Evolutionary conservation across 2,113 vertebrate species (phyloP), one percentile per base, ranked within the genome.

Genomic region (Tachysurus vachellii): DNA sequence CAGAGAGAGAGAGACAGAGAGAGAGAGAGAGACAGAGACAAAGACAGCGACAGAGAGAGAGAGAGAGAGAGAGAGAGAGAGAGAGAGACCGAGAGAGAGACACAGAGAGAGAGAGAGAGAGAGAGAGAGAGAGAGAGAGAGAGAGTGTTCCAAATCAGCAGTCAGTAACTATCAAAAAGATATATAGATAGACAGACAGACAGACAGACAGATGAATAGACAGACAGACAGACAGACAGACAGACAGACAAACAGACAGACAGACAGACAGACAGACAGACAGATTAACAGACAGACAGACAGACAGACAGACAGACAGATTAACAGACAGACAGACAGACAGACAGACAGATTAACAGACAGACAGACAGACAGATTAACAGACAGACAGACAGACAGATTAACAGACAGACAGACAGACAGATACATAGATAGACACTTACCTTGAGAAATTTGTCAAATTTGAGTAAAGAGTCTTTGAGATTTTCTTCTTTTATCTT

Each of bases 381-480:
- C 9, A 70, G 26, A 83, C 0, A 36, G 14, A 23, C 0, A 42
- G 54, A 36, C 3, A 81, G 19, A 23, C 0, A 42, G 19, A 73
- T 0, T 81, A 76, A 66, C 1, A 68, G 53, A 80, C 0, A 42
- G 17, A 57, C 0, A 42, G 19, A 76, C 0, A 68, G 4, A 83
- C 1, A 10, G 47, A 83, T 6, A 59, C 3, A 56, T 1, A 56
- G 23, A 23, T 8, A 13, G 21, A 26, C 21, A 21, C 64, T 56
- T 91, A 97, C 97, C 95, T 96, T 95, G 2, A 96, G 89, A 83
- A 93, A 94, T 0, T 36, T 91, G 83, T 93, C 90, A 12, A 91
- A 95, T 71, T 92, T 92, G 61, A 91, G 42, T 64, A 93, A 90
- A 10, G 94, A 89, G 11, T 91, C 84, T 83, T 94, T 94, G 59